Base-by-base conservation (phyloP, 1,140 invertebrate genomes). In the Calliopsis andreniformis region DNA sequence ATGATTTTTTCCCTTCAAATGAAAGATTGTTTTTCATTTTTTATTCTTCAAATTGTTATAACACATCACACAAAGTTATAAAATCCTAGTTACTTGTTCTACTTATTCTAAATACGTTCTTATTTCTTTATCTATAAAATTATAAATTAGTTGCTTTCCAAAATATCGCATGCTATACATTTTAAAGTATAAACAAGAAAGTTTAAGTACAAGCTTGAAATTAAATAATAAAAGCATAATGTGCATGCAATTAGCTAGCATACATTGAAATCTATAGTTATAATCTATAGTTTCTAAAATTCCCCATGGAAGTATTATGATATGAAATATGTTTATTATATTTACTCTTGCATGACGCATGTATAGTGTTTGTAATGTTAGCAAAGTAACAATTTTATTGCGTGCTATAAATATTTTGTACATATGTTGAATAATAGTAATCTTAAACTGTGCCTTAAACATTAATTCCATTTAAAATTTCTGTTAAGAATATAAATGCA, bases 271-370 rank as follows among this genome's bases (percentile, higher is more conserved):
- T 25, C 28, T n/a, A 55, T 23, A 45, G 18, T 58, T 23, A 20
- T 25, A 28, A 32, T 2, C 12, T 45, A 20, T 1, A 12, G n/a
- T 39, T 35, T 47, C 51, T 43, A n/a, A 43, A 71, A 35, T 63
- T 32, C 35, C 20, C 3, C 16, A 18, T 51, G 7, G 0, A 25
- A 35, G n/a, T 14, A 61, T 42, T 32, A 16, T 16, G 18, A 49
- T 23, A 18, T 20, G 49, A 43, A 14, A 28, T 43, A 56, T 56
- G 30, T 45, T 61, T 49, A 18, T 58, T 45, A 53, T 10, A 55
- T 55, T 53, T 8, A 30, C 58, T 3, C 25, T 68, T 80, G 79
- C 79, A 81, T 81, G 79, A 63, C 63, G 70, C 70, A 81, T 69
- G 75, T 39, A 25, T 68, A 78, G 58, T 70, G 28, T 67, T 62